Percentiles rank a stretch among this genome's conserved stretches.
Conservation (phyloP, 1,140 invertebrate genomes). For the Amphibalanus amphitrite region DNA sequence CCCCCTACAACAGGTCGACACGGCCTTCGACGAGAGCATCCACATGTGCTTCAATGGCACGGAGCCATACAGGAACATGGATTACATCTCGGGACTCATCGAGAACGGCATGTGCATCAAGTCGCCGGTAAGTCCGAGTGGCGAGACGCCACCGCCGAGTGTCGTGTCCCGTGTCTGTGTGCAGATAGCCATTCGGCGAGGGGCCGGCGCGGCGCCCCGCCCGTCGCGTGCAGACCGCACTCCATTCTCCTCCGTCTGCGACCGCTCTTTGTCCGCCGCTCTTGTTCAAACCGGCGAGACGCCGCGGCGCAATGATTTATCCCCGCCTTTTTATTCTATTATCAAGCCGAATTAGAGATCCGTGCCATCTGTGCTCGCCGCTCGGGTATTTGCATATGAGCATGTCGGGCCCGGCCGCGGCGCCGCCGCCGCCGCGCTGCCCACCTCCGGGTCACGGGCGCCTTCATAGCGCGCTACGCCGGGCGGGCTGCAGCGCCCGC, state of each 20-base stretch:
- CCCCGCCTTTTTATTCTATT: background rate
- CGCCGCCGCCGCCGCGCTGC: too few species aligned
- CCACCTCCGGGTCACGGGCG: background rate
- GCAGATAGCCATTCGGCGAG: background rate
- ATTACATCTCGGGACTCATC: conserved; percentile 79
- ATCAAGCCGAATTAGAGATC: background rate
- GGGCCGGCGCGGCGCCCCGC: too few species aligned
- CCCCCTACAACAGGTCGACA: conserved; percentile 63
- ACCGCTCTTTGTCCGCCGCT: background rate
- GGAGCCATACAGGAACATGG: conserved; percentile 74
- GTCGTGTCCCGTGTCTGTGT: background rate
- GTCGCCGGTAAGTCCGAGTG: background rate
- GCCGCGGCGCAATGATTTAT: background rate
- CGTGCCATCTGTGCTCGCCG: background rate
- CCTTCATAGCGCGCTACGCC: background rate
- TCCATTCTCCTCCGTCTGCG: too few species aligned
- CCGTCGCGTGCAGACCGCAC: too few species aligned
- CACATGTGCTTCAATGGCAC: conserved; percentile 93
- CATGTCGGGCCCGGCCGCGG: background rate
- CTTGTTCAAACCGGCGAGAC: background rate
- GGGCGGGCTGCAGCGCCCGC: too few species aligned
- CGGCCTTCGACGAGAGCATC: conserved; percentile 87
- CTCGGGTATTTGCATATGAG: background rate
- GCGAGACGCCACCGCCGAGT: too few species aligned
- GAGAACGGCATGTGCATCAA: conserved; percentile 59